Evolutionary conservation across 2,113 vertebrate genomes (phyloP), one percentile per base, ranked within the genome.

Genomic region (Dendrocopos noguchii): DNA sequence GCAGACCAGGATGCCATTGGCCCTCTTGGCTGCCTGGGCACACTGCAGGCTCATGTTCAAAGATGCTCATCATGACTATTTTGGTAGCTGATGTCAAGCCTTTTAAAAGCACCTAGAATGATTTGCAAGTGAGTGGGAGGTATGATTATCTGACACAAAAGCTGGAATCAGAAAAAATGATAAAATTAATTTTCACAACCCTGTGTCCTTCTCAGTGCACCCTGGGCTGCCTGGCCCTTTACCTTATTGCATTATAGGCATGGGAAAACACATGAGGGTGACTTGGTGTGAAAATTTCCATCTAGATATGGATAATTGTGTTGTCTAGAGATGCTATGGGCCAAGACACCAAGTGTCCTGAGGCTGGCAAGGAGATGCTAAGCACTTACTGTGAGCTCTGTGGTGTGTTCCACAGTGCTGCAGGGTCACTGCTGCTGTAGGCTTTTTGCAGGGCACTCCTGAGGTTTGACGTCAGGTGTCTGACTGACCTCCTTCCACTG

Each of bases 321-420:
- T 59, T 80, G 16, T 71, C n/a, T 31, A 0, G n/a, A 18, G 11
- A 6, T 36, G 7, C 27, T 82, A 19, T 4, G 24, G 39, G n/a
- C 5, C 25, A 65, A 59, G 67, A 57, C 24, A 18, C 10, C 28
- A 46, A 50, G 21, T n/a, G 33, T 63, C 31, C 22, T 36, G 64
- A 70, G 34, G 25, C 42, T 84, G 33, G 13, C 15, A 20, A 27
- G 70, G 27, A 52, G 34, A 20, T 65, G 17, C 6, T 18, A 61
- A 44, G 8, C 8, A 9, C 22, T 59, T 61, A 29, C 19, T 9
- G 4, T 0, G 1, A 67, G 31, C 24, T 66, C 16, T 46, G 5
- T n/a, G n/a, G n/a, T n/a, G n/a, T 1, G 0, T 39, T 88, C 15
- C 24, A 10, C 0, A 0, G 4, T 19, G 11, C n/a, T 47, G 33